Conservation (phyloP, 92 coral and sea anemone species). For the Epizoanthus ramosus region DNA sequence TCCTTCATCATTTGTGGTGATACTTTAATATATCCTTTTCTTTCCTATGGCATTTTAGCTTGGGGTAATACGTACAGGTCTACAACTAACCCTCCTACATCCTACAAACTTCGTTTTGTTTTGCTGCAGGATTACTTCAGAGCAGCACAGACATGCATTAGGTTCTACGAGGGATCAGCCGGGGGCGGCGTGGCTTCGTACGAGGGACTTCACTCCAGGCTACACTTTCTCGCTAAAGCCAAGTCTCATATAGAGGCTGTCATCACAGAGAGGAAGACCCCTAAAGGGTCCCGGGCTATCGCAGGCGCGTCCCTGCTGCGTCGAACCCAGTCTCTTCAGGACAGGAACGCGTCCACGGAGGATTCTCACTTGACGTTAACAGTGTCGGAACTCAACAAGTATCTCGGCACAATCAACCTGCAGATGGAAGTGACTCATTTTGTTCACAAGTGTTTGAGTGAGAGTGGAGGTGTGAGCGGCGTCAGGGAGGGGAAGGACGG, state of each 20-base stretch:
- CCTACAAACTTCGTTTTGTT: neutral
- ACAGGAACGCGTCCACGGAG: slow-evolving; percentile 57
- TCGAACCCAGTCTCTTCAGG: slow-evolving; percentile 51
- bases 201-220: slow-evolving; percentile 83
- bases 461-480: slow-evolving; percentile 60
- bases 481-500: slow-evolving; percentile 57
- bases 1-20: no score
- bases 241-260: slow-evolving; percentile 86
- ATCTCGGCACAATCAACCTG: slow-evolving; percentile 85
- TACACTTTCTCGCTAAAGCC: slow-evolving; percentile 81
- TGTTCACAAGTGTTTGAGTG: slow-evolving; percentile 77
- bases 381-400: slow-evolving; percentile 81
- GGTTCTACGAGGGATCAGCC: slow-evolving; percentile 90
- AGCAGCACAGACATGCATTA: slow-evolving; percentile 97
- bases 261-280: slow-evolving; percentile 83
- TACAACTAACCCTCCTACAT: no score
- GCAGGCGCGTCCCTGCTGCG: slow-evolving; percentile 84
- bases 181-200: slow-evolving; percentile 75
- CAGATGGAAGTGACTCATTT: slow-evolving; percentile 92
- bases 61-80: no score
- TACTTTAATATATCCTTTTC: no score
- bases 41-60: no score
- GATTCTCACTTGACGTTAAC: slow-evolving; percentile 79
- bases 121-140: slow-evolving; percentile 87
- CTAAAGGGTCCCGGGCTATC: slow-evolving; percentile 78